Percentiles rank a stretch among this genome's conserved stretches.
Conservation (phyloP, 2,888 invertebrate species). For the Coelopa pilipes region DNA sequence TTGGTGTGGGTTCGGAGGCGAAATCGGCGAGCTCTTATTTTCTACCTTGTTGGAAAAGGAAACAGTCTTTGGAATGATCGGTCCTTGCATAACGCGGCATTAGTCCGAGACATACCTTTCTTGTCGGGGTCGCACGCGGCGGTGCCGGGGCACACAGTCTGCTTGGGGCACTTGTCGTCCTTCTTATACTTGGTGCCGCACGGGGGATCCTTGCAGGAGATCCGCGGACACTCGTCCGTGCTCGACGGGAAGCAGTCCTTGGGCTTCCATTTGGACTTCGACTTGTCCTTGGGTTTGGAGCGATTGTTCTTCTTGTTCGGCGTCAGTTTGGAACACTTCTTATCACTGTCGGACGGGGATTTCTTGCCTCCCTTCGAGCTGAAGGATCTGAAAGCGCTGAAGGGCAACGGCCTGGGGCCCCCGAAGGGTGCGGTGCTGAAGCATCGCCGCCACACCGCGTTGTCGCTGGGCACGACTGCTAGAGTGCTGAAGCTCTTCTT, state of each 20-base stretch:
- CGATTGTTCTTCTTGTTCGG: not conserved
- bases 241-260: not conserved
- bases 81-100: not conserved
- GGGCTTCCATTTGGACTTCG: not conserved
- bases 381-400: not conserved
- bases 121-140: not conserved
- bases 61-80: conserved; percentile 1
- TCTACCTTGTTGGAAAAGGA: conserved; percentile 49
- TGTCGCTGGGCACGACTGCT: not conserved
- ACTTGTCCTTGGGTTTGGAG: not conserved
- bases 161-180: conserved; percentile 4
- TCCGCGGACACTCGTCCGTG: conserved; percentile 38
- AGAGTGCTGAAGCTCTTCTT: conserved; percentile 35
- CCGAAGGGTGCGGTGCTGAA: not conserved
- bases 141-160: too few species aligned
- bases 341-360: not conserved
- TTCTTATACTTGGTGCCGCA: conserved; percentile 31
- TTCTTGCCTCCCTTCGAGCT: conserved; percentile 19
- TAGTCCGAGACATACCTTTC: conserved; percentile 19
- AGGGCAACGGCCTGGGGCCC: not conserved
- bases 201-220: conserved; percentile 40
- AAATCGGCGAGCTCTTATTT: conserved; percentile 43
- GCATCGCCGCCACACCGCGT: not conserved
- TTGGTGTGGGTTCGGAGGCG: not conserved
- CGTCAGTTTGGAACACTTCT: conserved; percentile 7